phyloP scores from a whole-genome alignment of 2,888 invertebrate genomes.

The Polietes domitor region DNA sequence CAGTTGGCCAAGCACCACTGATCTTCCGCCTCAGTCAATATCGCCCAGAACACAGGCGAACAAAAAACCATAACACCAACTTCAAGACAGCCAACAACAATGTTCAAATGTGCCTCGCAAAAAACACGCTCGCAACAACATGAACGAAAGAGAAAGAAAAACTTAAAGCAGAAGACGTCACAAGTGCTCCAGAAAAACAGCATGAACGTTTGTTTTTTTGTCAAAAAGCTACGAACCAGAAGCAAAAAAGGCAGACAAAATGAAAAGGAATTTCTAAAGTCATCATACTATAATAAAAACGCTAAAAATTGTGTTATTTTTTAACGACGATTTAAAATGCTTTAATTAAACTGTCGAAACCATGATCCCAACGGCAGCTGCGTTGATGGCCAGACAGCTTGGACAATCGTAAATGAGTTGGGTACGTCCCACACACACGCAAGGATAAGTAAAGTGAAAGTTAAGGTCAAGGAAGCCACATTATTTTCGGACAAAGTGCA shows the following conservation, averaged over 20 bases:
- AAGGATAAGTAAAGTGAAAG: constrained; percentile 31
- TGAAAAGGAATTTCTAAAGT: neutral
- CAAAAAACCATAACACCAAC: neutral
- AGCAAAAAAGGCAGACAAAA: neutral
- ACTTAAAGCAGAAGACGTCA: neutral
- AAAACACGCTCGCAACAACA: constrained; percentile 3
- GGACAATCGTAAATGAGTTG: neutral
- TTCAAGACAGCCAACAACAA: constrained; percentile 32
- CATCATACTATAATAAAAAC: constrained; percentile 3
- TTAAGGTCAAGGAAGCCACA: neutral
- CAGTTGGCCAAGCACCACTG: constrained; percentile 36
- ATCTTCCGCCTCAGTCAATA: neutral
- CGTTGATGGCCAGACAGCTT: constrained; percentile 27
- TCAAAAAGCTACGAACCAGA: too few relatives aligned
- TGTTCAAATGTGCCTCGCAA: constrained; percentile 34
- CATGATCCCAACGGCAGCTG: constrained; percentile 38
- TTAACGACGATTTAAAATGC: constrained; percentile 31
- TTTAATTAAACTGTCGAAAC: constrained; percentile 48
- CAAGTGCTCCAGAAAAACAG: constrained; percentile 22
- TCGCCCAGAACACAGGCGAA: neutral
- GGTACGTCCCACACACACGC: constrained; percentile 25
- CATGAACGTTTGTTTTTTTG: neutral
- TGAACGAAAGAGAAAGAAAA: neutral
- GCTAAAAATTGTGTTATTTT: neutral
- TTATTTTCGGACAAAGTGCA: too few relatives aligned